Evolutionary conservation across 2,113 vertebrate genomes (phyloP).

Genomic region (Sinosuthora webbiana): DNA sequence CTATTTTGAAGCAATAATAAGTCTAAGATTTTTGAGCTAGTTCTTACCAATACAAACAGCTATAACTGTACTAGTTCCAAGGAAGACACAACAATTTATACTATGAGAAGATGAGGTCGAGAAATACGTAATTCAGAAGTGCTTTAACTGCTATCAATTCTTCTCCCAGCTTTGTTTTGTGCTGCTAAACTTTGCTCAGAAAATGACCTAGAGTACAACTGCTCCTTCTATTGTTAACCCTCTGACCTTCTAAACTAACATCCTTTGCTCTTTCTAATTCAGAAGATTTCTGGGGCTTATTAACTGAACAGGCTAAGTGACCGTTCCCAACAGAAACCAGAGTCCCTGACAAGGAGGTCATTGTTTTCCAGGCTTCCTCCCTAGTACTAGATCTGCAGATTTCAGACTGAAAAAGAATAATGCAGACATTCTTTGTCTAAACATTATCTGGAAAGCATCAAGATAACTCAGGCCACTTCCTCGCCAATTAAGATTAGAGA

Average conservation of each 20-base stretch:
- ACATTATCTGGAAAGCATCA: constrained; percentile 66
- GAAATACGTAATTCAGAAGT: not conserved
- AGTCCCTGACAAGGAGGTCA: constrained; percentile 45
- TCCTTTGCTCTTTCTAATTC: constrained; percentile 58
- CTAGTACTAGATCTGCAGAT: constrained; percentile 26
- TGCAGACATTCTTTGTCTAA: constrained; percentile 62
- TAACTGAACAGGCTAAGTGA: constrained; percentile 53
- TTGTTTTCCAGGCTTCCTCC: constrained; percentile 58
- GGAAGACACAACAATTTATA: not conserved
- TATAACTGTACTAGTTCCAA: not conserved
- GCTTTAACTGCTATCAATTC: not conserved
- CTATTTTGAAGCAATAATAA: not conserved
- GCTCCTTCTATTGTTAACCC: constrained; percentile 54
- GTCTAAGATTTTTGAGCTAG: not conserved
- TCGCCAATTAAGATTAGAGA: not conserved
- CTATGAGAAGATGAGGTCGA: not conserved
- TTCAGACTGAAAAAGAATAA: constrained; percentile 49
- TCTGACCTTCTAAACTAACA: constrained; percentile 67
- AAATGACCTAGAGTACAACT: constrained; percentile 16
- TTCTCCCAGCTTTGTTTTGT: not conserved
- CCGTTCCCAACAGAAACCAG: constrained; percentile 53
- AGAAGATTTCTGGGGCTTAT: constrained; percentile 61
- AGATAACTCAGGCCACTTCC: constrained; percentile 54
- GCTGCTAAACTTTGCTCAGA: constrained; percentile 12
- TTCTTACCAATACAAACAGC: not conserved